These are phyloP conservation scores for Ictalurus furcatus DNA, from an alignment of 2,113 vertebrate species.

Conservation along the genomic window DNA sequence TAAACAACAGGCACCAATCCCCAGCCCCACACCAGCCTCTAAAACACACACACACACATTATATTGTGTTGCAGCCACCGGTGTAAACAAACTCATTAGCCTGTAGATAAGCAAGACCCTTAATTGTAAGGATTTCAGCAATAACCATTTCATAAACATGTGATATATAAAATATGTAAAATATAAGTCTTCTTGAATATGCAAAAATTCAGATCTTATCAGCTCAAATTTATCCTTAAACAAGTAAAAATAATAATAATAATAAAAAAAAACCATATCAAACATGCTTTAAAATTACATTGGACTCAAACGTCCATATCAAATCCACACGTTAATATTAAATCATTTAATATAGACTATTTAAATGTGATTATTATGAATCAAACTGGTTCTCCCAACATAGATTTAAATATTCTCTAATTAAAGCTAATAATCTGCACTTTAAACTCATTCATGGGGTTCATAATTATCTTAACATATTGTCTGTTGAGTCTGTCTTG, in stretches of 20 bases:
- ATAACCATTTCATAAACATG: slow-evolving; percentile 7
- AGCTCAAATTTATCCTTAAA: not conserved
- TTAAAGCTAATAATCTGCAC: not conserved
- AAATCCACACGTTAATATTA: not conserved
- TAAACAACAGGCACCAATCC: slow-evolving; percentile 91
- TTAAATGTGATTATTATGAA: not conserved
- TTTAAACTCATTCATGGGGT: slow-evolving; percentile 2
- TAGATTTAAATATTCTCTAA: not conserved
- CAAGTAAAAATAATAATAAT: too few species aligned
- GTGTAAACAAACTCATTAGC: not conserved
- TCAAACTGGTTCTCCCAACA: not conserved
- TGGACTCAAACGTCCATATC: not conserved
- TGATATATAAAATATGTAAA: too few species aligned
- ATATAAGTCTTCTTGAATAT: not conserved
- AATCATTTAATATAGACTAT: not conserved
- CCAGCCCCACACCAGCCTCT: slow-evolving; percentile 91
- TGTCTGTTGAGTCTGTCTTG: not conserved
- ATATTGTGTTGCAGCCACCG: not conserved
- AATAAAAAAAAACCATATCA: not conserved
- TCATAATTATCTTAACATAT: not conserved
- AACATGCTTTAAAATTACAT: not conserved
- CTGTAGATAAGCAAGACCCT: not conserved
- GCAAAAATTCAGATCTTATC: not conserved
- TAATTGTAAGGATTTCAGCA: not conserved
- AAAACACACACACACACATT: slow-evolving; percentile 32